phyloP scores from a whole-genome alignment of 2,113 vertebrate species.

The Thinocorus orbignyianus region DNA sequence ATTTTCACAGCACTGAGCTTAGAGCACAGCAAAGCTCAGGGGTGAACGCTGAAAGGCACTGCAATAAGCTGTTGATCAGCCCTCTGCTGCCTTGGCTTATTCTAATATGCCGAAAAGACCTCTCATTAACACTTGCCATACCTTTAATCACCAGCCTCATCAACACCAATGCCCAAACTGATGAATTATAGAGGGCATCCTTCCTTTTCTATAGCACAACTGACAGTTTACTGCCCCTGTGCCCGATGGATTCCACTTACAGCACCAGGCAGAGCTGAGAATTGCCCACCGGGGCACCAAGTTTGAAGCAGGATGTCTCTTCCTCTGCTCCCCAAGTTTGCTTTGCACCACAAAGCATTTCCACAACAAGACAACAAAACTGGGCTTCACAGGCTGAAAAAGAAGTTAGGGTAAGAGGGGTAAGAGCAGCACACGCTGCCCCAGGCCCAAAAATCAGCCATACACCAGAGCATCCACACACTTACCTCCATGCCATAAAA shows the following conservation, averaged over 20 bases:
- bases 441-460: rapidly evolving
- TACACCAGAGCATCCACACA: rapidly evolving
- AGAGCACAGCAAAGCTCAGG: background rate
- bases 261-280: background rate
- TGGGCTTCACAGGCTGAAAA: background rate
- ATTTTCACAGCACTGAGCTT: background rate
- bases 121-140: background rate
- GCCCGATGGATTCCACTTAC: rapidly evolving
- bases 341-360: background rate
- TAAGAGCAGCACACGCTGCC: background rate
- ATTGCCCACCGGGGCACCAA: background rate
- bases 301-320: rapidly evolving
- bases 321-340: background rate
- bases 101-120: rapidly evolving
- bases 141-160: background rate
- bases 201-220: background rate
- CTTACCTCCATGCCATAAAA: background rate
- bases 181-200: background rate
- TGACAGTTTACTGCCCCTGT: rapidly evolving
- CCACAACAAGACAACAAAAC: background rate
- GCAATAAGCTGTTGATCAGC: background rate
- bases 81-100: background rate
- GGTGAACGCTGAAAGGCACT: background rate
- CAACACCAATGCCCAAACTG: background rate
- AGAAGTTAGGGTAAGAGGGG: background rate